phyloP scores from a whole-genome alignment of 37 sponge, comb jelly and placozoan genomes.

The Aplysina aerophoba region DNA sequence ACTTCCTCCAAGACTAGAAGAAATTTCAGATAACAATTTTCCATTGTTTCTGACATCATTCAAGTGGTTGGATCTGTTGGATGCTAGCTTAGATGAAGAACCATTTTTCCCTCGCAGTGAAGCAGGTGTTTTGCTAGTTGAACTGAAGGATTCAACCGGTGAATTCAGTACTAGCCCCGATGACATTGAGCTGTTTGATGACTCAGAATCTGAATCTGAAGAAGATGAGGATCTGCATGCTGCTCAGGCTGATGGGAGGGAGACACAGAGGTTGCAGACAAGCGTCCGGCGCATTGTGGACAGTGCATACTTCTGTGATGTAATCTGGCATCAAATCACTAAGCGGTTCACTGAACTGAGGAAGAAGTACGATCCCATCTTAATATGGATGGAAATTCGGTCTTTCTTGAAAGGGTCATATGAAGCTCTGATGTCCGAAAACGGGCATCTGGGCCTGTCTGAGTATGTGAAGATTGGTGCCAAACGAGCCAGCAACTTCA shows the following conservation, averaged over 20 bases:
- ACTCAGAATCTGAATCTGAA: constrained; percentile 38
- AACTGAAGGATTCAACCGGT: constrained; percentile 56
- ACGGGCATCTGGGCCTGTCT: constrained; percentile 50
- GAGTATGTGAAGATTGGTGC: constrained; percentile 63
- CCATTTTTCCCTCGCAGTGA: constrained; percentile 65
- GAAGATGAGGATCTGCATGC: constrained; percentile 34
- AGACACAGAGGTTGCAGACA: neutral
- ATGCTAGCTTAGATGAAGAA: constrained; percentile 56
- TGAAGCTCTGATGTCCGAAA: constrained; percentile 55
- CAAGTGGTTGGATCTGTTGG: constrained; percentile 73
- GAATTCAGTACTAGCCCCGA: constrained; percentile 45
- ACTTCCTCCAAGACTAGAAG: constrained; percentile 24
- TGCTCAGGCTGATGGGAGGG: neutral
- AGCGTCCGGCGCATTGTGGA: constrained; percentile 48
- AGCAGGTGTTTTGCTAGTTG: constrained; percentile 45
- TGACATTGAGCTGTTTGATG: constrained; percentile 46
- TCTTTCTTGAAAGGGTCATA: constrained; percentile 84
- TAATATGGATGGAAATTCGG: constrained; percentile 86
- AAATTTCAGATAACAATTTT: constrained; percentile 42
- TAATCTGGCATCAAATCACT: constrained; percentile 60
- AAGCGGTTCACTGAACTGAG: neutral
- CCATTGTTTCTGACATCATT: constrained; percentile 80
- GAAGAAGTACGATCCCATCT: constrained; percentile 55
- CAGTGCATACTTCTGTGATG: constrained; percentile 56
- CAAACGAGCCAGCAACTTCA: constrained; percentile 76